A percentile compares a stretch with the other conserved stretches of the same genome.
Evolutionary conservation across 2,888 invertebrate genomes (phyloP).

Genomic region (Taenaris catops): DNA sequence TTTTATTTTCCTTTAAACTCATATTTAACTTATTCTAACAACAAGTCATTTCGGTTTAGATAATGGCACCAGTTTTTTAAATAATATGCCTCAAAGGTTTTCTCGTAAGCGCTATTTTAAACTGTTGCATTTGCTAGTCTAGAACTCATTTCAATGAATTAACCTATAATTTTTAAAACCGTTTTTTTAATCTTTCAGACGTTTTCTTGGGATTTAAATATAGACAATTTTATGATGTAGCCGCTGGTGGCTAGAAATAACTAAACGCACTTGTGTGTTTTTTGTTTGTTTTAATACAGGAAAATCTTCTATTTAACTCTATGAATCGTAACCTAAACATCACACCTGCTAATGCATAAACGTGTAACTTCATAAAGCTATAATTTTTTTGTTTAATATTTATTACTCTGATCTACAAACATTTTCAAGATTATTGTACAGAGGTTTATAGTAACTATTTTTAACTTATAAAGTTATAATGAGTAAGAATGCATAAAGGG

Average conservation of each 20-base stretch:
- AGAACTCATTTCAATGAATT: constrained; percentile 7
- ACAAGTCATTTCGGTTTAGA: constrained; percentile 11
- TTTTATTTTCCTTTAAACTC: constrained; percentile 13
- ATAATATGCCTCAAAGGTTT: constrained; percentile 1
- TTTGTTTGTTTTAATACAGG: constrained; percentile 13
- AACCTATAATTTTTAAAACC: constrained; percentile 1
- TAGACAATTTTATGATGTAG: constrained; percentile 12
- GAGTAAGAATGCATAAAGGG: too few relatives aligned
- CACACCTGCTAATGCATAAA: constrained; percentile 18
- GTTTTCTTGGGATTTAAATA: constrained; percentile 7
- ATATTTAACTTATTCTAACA: constrained; percentile 8
- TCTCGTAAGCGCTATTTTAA: constrained; percentile 8
- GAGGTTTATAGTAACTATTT: too few relatives aligned
- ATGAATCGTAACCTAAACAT: constrained; percentile 17
- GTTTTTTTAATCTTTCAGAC: not conserved
- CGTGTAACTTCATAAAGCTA: too few relatives aligned
- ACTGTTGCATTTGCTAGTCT: constrained; percentile 1
- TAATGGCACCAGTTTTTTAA: constrained; percentile 5
- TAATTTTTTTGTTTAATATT: too few relatives aligned
- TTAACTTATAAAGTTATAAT: too few relatives aligned
- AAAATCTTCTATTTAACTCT: constrained; percentile 20
- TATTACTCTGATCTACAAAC: too few relatives aligned
- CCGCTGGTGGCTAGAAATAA: constrained; percentile 3
- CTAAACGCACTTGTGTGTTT: constrained; percentile 10
- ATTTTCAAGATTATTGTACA: too few relatives aligned